These are phyloP conservation scores for Potamarius usumacintae DNA, from an alignment of 2,113 vertebrate species.

Conservation along the genomic window DNA sequence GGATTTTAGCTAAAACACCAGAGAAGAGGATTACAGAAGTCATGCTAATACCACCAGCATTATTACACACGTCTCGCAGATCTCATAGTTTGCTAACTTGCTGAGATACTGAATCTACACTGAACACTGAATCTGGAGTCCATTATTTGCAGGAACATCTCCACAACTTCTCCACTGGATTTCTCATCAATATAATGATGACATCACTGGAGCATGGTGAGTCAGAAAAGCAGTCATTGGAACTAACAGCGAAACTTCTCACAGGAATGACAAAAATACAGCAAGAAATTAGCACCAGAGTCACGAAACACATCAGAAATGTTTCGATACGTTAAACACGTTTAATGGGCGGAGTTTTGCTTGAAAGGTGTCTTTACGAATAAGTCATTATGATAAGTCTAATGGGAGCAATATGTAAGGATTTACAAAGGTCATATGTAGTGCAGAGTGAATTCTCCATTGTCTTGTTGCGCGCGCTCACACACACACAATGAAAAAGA, in stretches of 20 bases:
- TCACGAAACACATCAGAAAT: neutral
- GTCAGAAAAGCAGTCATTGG: neutral
- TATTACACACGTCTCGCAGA: neutral
- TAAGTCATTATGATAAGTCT: neutral
- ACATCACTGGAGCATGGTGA: neutral
- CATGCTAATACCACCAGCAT: neutral
- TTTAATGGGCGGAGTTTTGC: neutral
- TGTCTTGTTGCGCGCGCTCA: neutral
- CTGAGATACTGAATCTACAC: neutral
- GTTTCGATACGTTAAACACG: neutral
- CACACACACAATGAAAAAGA: neutral
- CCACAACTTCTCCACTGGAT: neutral
- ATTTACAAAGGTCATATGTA: slow-evolving; percentile 8
- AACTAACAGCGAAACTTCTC: neutral
- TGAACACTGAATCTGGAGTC: neutral
- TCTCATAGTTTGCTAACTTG: neutral
- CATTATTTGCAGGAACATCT: neutral
- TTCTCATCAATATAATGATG: neutral
- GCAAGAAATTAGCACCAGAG: neutral
- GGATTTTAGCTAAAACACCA: neutral
- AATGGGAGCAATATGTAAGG: neutral
- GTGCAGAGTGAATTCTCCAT: slow-evolving; percentile 13
- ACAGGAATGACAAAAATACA: neutral
- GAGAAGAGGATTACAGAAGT: neutral
- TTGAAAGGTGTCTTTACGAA: neutral